These are phyloP conservation scores for Polypedilum vanderplanki DNA, from an alignment of 1,140 invertebrate species.

Conservation along the genomic window DNA sequence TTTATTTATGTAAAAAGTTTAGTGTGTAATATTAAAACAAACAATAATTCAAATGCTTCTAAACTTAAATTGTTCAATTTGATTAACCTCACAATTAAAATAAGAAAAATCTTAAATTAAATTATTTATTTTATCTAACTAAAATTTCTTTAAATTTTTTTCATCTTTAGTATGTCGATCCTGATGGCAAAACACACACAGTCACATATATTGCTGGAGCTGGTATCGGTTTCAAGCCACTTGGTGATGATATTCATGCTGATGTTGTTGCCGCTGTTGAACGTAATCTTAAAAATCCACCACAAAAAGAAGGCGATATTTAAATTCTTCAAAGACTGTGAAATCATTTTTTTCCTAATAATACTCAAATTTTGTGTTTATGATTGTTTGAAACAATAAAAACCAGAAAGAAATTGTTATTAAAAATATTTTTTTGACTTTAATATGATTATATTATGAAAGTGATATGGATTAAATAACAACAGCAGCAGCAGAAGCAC, in stretches of 20 bases:
- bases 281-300: slow-evolving; percentile 15
- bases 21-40: no score
- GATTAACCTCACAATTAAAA: no score
- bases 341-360: background rate
- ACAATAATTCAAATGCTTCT: no score
- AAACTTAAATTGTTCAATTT: no score
- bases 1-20: no score
- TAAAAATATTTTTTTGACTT: background rate
- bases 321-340: background rate
- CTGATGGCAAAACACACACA: background rate
- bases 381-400: background rate
- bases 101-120: no score
- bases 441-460: no score
- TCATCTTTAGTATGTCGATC: background rate
- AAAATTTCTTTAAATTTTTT: no score
- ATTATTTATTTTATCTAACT: no score
- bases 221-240: slow-evolving; percentile 1
- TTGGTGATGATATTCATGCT: background rate
- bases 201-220: slow-evolving; percentile 21
- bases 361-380: background rate
- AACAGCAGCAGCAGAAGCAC: no score
- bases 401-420: background rate
- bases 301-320: background rate
- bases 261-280: background rate
- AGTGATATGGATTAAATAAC: no score